Conservation (phyloP, 2,888 invertebrate species). For the Tricholauxania praeusta region DNA sequence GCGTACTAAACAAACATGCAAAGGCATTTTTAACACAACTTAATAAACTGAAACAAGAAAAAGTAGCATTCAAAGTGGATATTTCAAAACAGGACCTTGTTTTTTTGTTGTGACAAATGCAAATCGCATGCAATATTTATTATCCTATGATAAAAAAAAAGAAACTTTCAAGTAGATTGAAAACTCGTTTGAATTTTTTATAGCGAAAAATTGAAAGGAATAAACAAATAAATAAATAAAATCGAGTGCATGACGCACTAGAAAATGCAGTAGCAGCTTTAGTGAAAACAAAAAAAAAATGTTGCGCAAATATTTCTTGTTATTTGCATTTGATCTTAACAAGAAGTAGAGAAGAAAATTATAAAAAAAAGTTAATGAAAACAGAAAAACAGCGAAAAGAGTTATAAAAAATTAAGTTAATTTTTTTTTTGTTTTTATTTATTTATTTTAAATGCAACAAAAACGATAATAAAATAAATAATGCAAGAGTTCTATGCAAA, state of each 20-base stretch:
- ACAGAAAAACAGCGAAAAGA: constrained; percentile 40
- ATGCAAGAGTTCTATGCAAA: too few relatives aligned
- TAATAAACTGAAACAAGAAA: constrained; percentile 18
- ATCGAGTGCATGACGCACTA: neutral
- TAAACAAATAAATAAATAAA: neutral
- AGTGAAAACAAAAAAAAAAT: constrained; percentile 4
- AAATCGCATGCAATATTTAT: constrained; percentile 23
- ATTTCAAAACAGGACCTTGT: neutral
- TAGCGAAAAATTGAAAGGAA: constrained; percentile 2
- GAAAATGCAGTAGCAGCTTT: too few relatives aligned
- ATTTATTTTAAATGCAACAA: neutral
- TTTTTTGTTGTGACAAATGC: constrained; percentile 26
- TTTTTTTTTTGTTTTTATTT: too few relatives aligned
- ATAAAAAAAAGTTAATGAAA: constrained; percentile 39
- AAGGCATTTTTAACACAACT: constrained; percentile 29
- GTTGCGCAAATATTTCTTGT: constrained; percentile 25
- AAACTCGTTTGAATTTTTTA: constrained; percentile 6
- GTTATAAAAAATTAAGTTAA: constrained; percentile 11
- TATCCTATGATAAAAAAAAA: neutral
- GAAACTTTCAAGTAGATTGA: constrained; percentile 10
- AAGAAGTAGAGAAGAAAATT: constrained; percentile 24
- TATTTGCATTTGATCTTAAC: neutral
- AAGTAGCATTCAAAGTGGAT: neutral
- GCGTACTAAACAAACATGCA: constrained; percentile 18
- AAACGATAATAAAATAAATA: neutral